Evolutionary conservation across 37 sponge, comb jelly and placozoan species (phyloP), one percentile per base, ranked within the genome.

Genomic region (Aplysina aerophoba): DNA sequence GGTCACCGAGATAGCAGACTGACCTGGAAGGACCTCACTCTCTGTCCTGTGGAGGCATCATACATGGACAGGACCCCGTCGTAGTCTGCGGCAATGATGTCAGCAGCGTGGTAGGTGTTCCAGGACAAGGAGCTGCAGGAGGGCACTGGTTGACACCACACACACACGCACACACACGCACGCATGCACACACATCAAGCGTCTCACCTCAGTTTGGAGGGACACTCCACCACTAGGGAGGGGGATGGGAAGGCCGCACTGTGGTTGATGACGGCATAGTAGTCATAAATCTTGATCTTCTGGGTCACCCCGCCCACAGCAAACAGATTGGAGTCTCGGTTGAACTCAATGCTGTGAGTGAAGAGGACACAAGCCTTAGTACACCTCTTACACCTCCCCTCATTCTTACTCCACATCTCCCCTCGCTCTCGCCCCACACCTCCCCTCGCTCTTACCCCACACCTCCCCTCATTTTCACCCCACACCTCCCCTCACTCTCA

Each of bases 221-320:
- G 37, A 61, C 95, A 96, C 33, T 55, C 36, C 82, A 96, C 83
- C 61, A 20, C 25, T 25, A 75, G 20, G 31, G 54, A 20, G 16
- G 78, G 78, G 53, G 54, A 53, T 3, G 44, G 37, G 53, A 25
- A 44, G 25, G 37, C n/a, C n/a, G 54, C 33, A 75, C 11, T 75
- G 78, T 75, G 37, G 54, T 50, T 38, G 40, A 75, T 24, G 40
- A 75, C 54, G 1, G 78, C 37, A 15, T 75, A 24, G 53, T 75
- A 75, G 54, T 75, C 78, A 75, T 75, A 75, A 41, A 93, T 88
- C 90, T 96, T 96, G 38, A 96, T 88, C 60, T 93, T 91, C 67
- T 89, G 90, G 38, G 96, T 93, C 33, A 96, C 96, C 77, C 96
- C 96, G 36, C 83, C 96, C 22, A 96, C 92, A 35, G 96, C 96